Conservation (phyloP, 2,113 vertebrate species). For the Leucosticte australis region DNA sequence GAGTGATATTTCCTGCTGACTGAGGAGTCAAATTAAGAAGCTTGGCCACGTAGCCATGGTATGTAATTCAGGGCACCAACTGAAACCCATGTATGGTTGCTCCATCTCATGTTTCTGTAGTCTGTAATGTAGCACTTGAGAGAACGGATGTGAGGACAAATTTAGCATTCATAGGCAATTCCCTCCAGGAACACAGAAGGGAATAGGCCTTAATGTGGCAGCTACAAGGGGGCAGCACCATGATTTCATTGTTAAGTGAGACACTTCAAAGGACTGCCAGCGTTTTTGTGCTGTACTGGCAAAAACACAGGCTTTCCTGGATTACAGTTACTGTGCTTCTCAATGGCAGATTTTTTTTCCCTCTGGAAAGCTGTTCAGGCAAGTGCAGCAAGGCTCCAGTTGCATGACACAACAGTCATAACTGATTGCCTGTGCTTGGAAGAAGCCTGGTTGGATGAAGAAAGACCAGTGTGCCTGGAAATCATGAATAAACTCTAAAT, state of each 20-base stretch:
- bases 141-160: background rate
- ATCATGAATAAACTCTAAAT: constrained; percentile 40
- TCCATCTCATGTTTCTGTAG: background rate
- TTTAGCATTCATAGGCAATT: background rate
- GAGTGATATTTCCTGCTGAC: constrained; percentile 32
- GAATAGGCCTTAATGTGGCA: background rate
- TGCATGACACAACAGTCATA: constrained; percentile 5
- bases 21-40: background rate
- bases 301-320: background rate
- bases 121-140: background rate
- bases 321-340: background rate
- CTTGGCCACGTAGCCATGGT: background rate
- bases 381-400: constrained; percentile 21
- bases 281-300: background rate
- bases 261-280: background rate
- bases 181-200: background rate
- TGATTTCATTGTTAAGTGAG: background rate
- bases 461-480: background rate
- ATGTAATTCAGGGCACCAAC: background rate
- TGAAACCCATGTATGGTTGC: background rate
- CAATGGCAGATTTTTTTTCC: background rate
- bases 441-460: constrained; percentile 11
- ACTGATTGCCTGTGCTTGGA: background rate
- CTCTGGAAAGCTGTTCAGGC: constrained; percentile 30
- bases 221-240: background rate